phyloP scores from a whole-genome alignment of 1,140 invertebrate genomes.

The Phenacoccus solenopsis region DNA sequence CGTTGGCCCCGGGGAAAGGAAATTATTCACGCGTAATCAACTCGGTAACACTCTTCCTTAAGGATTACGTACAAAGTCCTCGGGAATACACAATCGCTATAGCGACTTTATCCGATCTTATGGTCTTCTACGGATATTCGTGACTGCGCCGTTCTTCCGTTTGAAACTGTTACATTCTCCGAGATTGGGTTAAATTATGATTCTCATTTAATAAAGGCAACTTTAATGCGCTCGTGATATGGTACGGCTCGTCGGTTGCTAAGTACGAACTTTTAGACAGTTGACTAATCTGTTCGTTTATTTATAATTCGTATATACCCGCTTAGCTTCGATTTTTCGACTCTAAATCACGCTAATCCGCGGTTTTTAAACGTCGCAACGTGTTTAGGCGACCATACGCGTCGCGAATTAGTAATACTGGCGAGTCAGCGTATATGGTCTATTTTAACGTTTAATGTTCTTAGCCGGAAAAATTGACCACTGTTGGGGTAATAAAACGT shows the following conservation, averaged over 20 bases:
- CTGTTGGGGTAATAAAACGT: no score
- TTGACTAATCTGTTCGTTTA: conserved; percentile 2
- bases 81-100: background rate
- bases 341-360: background rate
- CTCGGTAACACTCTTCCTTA: background rate
- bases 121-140: background rate
- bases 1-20: background rate
- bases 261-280: background rate
- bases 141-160: background rate
- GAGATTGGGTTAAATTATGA: background rate
- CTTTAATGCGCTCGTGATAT: background rate
- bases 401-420: no score
- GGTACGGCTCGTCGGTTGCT: background rate
- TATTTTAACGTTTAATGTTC: no score
- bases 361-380: background rate
- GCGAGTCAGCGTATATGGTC: background rate
- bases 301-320: background rate
- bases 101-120: background rate
- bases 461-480: no score
- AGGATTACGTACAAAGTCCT: background rate
- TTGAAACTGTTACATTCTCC: background rate
- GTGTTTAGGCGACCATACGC: background rate
- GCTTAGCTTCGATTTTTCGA: background rate
- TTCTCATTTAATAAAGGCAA: background rate
- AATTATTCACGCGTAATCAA: conserved; percentile 2